Evolutionary conservation across 2,113 vertebrate genomes (phyloP).

Genomic region (rabbit (Oryctolagus cuniculus)): mOryCun1.1 NC_091435.1:132854501-132855000

Average conservation of each 20-base stretch:
- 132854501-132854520: constrained; percentile 99
- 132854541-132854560: constrained; percentile 99
- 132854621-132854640: constrained; percentile 97
- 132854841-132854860: constrained; percentile 95
- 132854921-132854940: constrained; percentile 82
- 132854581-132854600: constrained; percentile 99
- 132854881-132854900: constrained; percentile 96
- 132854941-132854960: constrained; percentile 85
- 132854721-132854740: constrained; percentile 98
- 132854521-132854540: constrained; percentile 99
- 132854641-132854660: constrained; percentile 95
- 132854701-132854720: constrained; percentile 97
- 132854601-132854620: constrained; percentile 99
- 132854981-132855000: constrained; percentile 89
- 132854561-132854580: constrained; percentile 99
- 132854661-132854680: constrained; percentile 96
- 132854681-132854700: constrained; percentile 97
- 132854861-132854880: constrained; percentile 93
- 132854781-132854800: constrained; percentile 99
- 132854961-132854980: constrained; percentile 90
- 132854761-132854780: constrained; percentile 96
- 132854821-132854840: constrained; percentile 96
- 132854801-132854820: constrained; percentile 97
- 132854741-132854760: constrained; percentile 98
- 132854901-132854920: constrained; percentile 95